Evolutionary conservation across 2,113 vertebrate species (phyloP), one percentile per base, ranked within the genome.

Genomic region (cattle (Bos taurus)): DNA sequence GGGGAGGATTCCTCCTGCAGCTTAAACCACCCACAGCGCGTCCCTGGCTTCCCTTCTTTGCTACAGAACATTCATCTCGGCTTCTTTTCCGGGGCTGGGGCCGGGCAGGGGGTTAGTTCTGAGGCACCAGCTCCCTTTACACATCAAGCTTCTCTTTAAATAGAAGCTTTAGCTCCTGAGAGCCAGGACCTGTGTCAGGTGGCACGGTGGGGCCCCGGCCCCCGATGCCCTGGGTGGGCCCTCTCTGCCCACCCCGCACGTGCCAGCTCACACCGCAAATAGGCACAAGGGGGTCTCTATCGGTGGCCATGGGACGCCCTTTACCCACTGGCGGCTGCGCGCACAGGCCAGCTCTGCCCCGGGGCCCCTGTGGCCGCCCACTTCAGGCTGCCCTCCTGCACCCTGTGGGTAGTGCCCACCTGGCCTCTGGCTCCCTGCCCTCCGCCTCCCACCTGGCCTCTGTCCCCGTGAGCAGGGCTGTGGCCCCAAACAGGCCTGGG

Each of bases 241-340:
- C 57, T 64, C 16, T 2, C 48, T 84, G n/a, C 90, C 36, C 8
- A 12, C 48, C 26, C 48, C 0, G 1, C 13, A 13, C 0, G 2
- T 15, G 36, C 26, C 46, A 17, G 48, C 17, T 14, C 80, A 83
- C 1, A 3, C 3, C 0, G 50, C 43, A 46, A 46, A 83, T 10
- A 46, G 59, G n/a, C 46, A 52, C 3, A 3, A 46, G n/a, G 50
- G 2, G 14, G 26, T 33, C 25, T 57, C 59, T 90, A 25, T 1
- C 0, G 16, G 36, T 2, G 1, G 43, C 25, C 36, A 59, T 4
- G 1, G 19, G 2, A 15, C 0, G 10, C n/a, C 62, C 19, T 48
- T 36, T n/a, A 0, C 26, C 83, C 60, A 3, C 6, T 9, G 5
- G 59, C 30, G 3, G 23, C 80, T 43, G 52, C 0, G 1, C 19